Conservation (phyloP, 2,113 vertebrate genomes). For the Pica pica region DNA sequence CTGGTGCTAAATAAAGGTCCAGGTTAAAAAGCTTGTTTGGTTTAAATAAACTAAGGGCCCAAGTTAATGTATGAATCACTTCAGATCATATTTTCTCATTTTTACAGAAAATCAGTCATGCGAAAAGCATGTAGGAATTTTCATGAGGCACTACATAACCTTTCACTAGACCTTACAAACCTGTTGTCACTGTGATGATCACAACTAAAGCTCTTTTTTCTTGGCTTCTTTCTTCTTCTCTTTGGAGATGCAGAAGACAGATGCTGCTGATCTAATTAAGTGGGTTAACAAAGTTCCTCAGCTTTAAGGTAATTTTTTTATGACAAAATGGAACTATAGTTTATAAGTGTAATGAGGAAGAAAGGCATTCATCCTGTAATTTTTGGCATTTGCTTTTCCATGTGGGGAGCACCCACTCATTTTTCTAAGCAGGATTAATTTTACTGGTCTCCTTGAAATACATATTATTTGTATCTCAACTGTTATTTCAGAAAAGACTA, state of each 20-base stretch:
- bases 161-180: background rate
- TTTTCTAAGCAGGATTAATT: background rate
- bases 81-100: background rate
- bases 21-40: background rate
- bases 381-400: background rate
- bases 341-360: background rate
- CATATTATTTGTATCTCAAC: background rate
- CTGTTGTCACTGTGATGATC: background rate
- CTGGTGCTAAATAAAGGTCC: background rate
- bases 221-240: background rate
- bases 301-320: background rate
- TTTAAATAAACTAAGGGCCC: background rate
- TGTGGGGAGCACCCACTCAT: fast-evolving
- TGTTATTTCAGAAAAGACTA: background rate
- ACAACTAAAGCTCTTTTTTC: background rate
- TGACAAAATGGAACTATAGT: background rate
- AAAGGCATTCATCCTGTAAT: background rate
- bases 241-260: background rate
- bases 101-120: background rate
- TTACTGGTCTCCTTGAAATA: background rate
- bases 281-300: background rate
- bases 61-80: background rate
- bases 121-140: background rate
- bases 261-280: background rate
- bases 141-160: background rate